Conservation (phyloP, 2,113 vertebrate genomes). For the Xiphias gladius region DNA sequence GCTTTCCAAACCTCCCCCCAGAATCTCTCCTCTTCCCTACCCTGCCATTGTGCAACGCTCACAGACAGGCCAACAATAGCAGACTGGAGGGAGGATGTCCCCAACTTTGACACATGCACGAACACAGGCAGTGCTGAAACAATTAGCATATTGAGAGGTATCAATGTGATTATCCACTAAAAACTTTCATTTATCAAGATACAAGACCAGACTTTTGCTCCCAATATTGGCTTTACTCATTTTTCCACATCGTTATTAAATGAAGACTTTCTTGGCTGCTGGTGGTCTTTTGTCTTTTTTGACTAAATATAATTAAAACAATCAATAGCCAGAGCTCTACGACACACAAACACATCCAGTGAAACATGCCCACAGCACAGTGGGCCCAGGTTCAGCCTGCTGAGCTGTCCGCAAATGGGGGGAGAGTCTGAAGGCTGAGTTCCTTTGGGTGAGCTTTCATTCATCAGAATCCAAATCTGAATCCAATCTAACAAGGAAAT, state of each 20-base stretch:
- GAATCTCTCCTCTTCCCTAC: slow-evolving; percentile 31
- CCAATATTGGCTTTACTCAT: background rate
- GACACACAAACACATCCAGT: slow-evolving; percentile 2
- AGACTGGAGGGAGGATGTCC: slow-evolving; percentile 48
- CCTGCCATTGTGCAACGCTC: slow-evolving; percentile 44
- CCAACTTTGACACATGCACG: slow-evolving; percentile 22
- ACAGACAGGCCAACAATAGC: slow-evolving; percentile 54
- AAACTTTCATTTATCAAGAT: background rate
- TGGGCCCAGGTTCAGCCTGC: slow-evolving; percentile 29
- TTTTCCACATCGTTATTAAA: background rate
- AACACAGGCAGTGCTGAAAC: background rate
- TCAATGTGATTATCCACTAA: background rate
- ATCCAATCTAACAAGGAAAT: slow-evolving; percentile 55
- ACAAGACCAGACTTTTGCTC: background rate
- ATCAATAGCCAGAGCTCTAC: background rate
- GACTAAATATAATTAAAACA: background rate
- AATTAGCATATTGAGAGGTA: background rate
- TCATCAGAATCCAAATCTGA: slow-evolving; percentile 68
- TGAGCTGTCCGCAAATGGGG: slow-evolving; percentile 19
- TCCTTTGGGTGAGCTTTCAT: slow-evolving; percentile 66
- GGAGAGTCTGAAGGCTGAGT: slow-evolving; percentile 34
- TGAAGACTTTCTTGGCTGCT: background rate
- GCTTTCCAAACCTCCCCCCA: slow-evolving; percentile 35
- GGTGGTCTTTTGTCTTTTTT: too few relatives aligned
- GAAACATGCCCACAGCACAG: background rate